These are phyloP conservation scores for Hipposideros larvatus DNA, from an alignment of 2,797 vertebrate genomes.

Conservation along the genomic window DNA sequence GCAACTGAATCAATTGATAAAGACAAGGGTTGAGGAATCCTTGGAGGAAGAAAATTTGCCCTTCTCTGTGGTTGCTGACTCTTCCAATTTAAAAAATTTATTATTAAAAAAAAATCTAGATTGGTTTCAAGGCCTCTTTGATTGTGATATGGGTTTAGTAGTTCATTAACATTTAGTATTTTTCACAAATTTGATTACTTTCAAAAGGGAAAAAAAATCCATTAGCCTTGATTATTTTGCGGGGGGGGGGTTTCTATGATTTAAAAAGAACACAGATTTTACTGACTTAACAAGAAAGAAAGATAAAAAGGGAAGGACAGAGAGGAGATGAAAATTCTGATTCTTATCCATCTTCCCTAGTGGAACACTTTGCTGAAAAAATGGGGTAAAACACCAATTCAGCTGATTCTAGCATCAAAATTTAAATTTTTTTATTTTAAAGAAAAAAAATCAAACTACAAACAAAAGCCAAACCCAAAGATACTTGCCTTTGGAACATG, in stretches of 20 bases:
- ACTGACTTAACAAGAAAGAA: conserved; percentile 72
- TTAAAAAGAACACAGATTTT: conserved; percentile 80
- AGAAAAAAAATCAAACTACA: conserved; percentile 64
- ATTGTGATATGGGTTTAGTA: conserved; percentile 70
- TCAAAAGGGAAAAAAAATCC: conserved; percentile 83
- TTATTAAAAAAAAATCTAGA: conserved; percentile 66
- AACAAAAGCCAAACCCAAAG: conserved; percentile 75
- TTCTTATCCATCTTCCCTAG: conserved; percentile 86
- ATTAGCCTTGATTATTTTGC: conserved; percentile 81
- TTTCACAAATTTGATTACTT: conserved; percentile 83
- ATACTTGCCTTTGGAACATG: conserved; percentile 67
- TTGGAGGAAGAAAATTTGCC: conserved; percentile 81
- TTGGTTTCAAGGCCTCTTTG: conserved; percentile 74
- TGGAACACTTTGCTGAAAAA: conserved; percentile 78
- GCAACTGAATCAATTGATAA: conserved; percentile 79
- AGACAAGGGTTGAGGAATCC: conserved; percentile 68
- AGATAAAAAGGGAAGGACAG: conserved; percentile 78
- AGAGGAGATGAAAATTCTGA: conserved; percentile 84
- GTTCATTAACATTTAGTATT: conserved; percentile 83
- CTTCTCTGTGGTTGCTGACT: conserved; percentile 67
- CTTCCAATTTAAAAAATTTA: conserved; percentile 78
- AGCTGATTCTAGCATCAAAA: conserved; percentile 88
- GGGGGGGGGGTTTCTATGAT: conserved; percentile 13
- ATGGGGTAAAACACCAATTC: conserved; percentile 88
- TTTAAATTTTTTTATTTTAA: conserved; percentile 62